Base-by-base conservation (phyloP, 2,888 invertebrate genomes). In the Epistrophella euchroma region DNA sequence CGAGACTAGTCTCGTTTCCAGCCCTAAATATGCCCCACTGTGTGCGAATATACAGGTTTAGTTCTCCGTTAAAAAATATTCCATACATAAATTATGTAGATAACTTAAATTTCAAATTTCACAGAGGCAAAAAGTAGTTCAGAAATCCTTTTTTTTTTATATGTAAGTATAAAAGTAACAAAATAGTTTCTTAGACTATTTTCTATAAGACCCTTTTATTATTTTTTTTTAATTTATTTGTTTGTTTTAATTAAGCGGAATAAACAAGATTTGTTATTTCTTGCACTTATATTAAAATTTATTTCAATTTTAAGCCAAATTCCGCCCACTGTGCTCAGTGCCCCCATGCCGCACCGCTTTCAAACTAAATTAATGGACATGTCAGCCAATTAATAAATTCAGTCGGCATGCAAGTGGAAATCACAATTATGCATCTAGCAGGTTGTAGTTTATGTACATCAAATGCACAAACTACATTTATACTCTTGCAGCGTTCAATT, bases 301-400 rank as follows among this genome's bases (percentile, higher is more conserved):
- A 4, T 2, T 32, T 11, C 10, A 37, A 3, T 60, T 22, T 37
- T 9, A 13, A 9, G 7, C 4, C 60, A 37, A 60, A 9, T 10
- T 15, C 4, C 1, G 1, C 40, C 22, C 22, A 40, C 60, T 45
- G 64, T 37, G 5, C 37, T 40, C 40, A 17, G 9, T 45, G 13
- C 52, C 40, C 40, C 55, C 11, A 10, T 40, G 0, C 43, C 43
- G 56, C 37, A 15, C 35, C 22, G 56, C 72, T 70, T 77, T 90
- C 91, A 91, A 91, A 90, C 91, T 89, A 89, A 92, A 92, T 91
- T 90, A 92, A 91, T 91, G 92, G 89, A 89, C 89, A 91, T 91
- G 92, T 92, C 92, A 92, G 90, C 91, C 91, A 92, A 92, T 91
- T 92, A 92, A 92, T 92, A 92, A 90, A 91, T 91, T 90, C 92